Evolutionary conservation across 2,888 invertebrate species (phyloP).

Genomic region (Andrena praecox): DNA sequence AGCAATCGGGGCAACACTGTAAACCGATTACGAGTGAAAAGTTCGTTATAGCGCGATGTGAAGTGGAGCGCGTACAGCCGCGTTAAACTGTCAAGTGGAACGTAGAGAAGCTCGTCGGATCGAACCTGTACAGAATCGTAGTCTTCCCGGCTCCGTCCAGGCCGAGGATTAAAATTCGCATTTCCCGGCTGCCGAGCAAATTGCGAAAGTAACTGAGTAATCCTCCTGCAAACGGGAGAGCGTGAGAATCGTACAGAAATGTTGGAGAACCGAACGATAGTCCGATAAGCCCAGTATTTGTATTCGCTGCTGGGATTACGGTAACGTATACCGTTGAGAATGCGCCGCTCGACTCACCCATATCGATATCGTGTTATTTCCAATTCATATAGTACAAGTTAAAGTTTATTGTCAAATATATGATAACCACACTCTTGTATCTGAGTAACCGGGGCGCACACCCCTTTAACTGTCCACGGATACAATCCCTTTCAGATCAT

Average conservation of each 20-base stretch:
- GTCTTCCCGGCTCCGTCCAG: slow-evolving; percentile 99
- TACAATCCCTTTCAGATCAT: slow-evolving; percentile 54
- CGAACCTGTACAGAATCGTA: slow-evolving; percentile 95
- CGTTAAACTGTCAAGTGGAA: slow-evolving; percentile 55
- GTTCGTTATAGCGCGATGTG: neutral
- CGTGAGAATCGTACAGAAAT: slow-evolving; percentile 16
- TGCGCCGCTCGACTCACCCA: slow-evolving; percentile 73
- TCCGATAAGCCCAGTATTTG: slow-evolving; percentile 34
- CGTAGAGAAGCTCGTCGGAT: slow-evolving; percentile 44
- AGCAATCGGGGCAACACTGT: neutral
- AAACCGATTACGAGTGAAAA: neutral
- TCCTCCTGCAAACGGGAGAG: slow-evolving; percentile 90
- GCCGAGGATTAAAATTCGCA: slow-evolving; percentile 98
- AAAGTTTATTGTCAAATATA: slow-evolving; percentile 71
- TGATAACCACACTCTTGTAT: slow-evolving; percentile 61
- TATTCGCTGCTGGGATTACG: slow-evolving; percentile 24
- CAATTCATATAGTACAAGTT: slow-evolving; percentile 74
- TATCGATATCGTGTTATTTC: slow-evolving; percentile 70
- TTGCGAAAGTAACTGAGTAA: slow-evolving; percentile 98
- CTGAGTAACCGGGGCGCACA: slow-evolving; percentile 69
- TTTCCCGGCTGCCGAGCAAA: slow-evolving; percentile 97
- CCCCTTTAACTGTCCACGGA: slow-evolving; percentile 62
- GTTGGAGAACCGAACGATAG: neutral
- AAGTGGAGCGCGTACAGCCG: neutral
- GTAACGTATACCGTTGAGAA: slow-evolving; percentile 16